Evolutionary conservation across 2,113 vertebrate species (phyloP), one percentile per base, ranked within the genome.

Genomic region (Sterna hirundo): DNA sequence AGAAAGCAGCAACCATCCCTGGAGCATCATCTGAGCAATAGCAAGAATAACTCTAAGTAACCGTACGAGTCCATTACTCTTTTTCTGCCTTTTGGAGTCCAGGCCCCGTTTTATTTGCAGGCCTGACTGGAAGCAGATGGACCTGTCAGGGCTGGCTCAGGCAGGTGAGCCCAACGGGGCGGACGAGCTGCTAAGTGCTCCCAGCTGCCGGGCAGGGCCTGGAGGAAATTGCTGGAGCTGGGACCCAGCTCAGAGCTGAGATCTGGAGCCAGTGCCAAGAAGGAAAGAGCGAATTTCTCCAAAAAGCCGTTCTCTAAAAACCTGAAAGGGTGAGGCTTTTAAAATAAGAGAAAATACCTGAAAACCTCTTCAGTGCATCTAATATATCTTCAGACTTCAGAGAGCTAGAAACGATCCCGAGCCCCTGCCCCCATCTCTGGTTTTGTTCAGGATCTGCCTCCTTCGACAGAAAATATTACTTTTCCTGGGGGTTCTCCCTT

Each of bases 131-230:
- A 97, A 98, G 96, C 98, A 98, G 98, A 97, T 97, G 97, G 97
- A 86, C 61, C 93, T 94, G 95, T 96, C 97, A 95, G 96, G 65
- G 74, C 95, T 97, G 34, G 94, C 95, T 97, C 55, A 11, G 38
- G 94, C 97, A 98, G 97, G 98, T 98, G 98, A 98, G 94, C 49
- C 11, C 71, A 65, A 75, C 34, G 82, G 88, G 95, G 92, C 3
- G 82, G 98, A 98, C 93, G 97, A 98, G 96, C 96, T 97, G 96
- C 85, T 98, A 98, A 98, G 82, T 96, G 96, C 77, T 98, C 95
- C 96, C 98, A 98, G 98, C 93, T 98, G 98, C 97, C 42, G 88
- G 82, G 52, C 92, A 91, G 93, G 80, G 74, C 87, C 21, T 22
- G 10, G 68, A 98, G 98, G 97, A 98, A 98, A 98, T 96, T 96